Conservation (phyloP, 2,888 invertebrate species). For the Pyrrhosoma nymphula region DNA sequence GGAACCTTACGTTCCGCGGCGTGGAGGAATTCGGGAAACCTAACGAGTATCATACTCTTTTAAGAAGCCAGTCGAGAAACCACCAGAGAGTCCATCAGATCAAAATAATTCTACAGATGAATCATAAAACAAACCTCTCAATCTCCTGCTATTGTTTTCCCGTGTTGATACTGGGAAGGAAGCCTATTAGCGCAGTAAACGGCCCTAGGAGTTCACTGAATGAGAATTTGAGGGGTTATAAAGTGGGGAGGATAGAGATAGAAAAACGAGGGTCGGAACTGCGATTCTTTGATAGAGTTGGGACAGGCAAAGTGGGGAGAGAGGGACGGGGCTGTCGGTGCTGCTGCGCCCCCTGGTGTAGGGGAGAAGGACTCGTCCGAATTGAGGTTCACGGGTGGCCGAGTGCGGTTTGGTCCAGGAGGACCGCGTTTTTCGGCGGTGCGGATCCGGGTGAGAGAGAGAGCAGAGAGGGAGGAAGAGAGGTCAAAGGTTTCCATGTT, state of each 20-base stretch:
- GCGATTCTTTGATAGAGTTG: not conserved
- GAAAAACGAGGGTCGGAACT: not conserved
- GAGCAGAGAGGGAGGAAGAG: not conserved
- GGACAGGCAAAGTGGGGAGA: not conserved
- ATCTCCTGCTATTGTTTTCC: not conserved
- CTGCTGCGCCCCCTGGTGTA: not conserved
- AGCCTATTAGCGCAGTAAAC: not conserved
- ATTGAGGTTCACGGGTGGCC: slow-evolving; percentile 24
- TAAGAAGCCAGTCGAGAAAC: not conserved
- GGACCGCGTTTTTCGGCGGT: not conserved
- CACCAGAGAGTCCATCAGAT: not conserved
- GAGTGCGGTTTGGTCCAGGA: slow-evolving; percentile 6
- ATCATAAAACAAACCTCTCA: not conserved
- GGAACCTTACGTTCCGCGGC: too few relatives aligned
- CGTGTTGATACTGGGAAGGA: not conserved
- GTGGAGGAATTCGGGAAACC: too few relatives aligned
- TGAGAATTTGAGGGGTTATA: not conserved
- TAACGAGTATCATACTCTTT: not conserved
- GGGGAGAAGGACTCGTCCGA: slow-evolving; percentile 13
- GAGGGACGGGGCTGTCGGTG: not conserved
- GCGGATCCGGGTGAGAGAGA: not conserved
- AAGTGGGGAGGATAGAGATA: not conserved
- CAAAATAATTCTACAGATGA: not conserved
- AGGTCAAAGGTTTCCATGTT: not conserved
- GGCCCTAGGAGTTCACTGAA: not conserved